Base-by-base conservation (phyloP, 2,888 invertebrate species). In the Leptinotarsa peninsularis region DNA sequence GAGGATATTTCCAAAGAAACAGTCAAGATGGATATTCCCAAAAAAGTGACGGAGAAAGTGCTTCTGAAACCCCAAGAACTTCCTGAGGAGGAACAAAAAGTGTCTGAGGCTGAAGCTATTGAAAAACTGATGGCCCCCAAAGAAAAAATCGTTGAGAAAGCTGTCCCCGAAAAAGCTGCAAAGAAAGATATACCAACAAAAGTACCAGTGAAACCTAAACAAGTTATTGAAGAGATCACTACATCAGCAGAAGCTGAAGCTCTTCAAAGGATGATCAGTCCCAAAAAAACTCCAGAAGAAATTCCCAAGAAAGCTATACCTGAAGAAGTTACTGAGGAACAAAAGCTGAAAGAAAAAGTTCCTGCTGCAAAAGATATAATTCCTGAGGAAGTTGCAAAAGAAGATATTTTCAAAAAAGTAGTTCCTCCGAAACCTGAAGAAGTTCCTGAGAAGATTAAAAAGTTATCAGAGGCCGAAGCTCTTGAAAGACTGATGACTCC, bases 61-160 rank as follows among this genome's bases (percentile, higher is more conserved):
- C 14, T 27, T 23, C 14, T 15, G 23, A 15, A 58, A 23, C 58
- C 23, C 14, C 21, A 58, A 23, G 23, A 58, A 58, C 0, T 21
- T 17, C 52, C n/a, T 52, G 52, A 52, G n/a, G 69, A 69, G 50
- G n/a, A 69, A 18, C 21, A 18, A 7, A 60, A 33, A 52, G 66
- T 21, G 15, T 17, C 17, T 33, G 52, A 17, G n/a, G 56, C 18
- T 63, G 71, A 52, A 49, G 13, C 33, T 17, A 10, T 10, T 10
- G 43, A 43, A 43, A 43, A 10, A 13, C 10, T 43, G 10, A 43
- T 43, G 43, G 43, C 43, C 3, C 71, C 63, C 10, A 60, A n/a
- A 17, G 17, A 27, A 33, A n/a, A 27, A 14, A 5, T 1, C 3
- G 0, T 33, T 33, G 33, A 5, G 63, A 27, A 15, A n/a, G 33